A percentile compares a stretch with the other conserved stretches of the same genome.
Conservation (phyloP, 2,888 invertebrate genomes). For the Ormyrus thymus region DNA sequence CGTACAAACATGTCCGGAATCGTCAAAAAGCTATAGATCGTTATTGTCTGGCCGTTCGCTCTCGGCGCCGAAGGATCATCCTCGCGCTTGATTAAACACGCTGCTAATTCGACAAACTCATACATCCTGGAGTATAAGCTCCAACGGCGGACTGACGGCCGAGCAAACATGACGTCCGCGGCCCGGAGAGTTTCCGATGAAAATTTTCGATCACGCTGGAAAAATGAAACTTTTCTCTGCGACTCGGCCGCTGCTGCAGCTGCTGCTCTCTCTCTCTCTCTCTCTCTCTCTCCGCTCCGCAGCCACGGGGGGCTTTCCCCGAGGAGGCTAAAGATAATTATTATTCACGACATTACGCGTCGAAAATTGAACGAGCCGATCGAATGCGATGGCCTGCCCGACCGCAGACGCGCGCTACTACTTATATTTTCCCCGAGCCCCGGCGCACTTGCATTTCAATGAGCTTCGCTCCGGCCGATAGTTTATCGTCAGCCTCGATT, state of each 20-base stretch:
- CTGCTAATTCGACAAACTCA: slow-evolving; percentile 69
- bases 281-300: too few species aligned
- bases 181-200: slow-evolving; percentile 61
- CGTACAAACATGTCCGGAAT: slow-evolving; percentile 51
- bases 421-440: slow-evolving; percentile 27
- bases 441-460: slow-evolving; percentile 1
- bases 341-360: slow-evolving; percentile 53
- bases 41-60: slow-evolving; percentile 48
- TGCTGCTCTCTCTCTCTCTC: too few species aligned
- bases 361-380: slow-evolving; percentile 47
- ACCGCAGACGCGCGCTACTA: slow-evolving; percentile 38
- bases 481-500: too few species aligned
- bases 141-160: slow-evolving; percentile 64
- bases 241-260: too few species aligned
- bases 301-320: slow-evolving; percentile 10
- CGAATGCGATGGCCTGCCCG: slow-evolving; percentile 7
- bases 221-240: slow-evolving; percentile 38
- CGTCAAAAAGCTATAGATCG: slow-evolving; percentile 57
- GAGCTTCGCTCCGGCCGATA: background rate
- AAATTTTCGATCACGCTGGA: slow-evolving; percentile 59
- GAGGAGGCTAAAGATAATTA: slow-evolving; percentile 45
- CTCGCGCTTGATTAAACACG: slow-evolving; percentile 69
- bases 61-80: slow-evolving; percentile 65
- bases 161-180: slow-evolving; percentile 64
- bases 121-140: slow-evolving; percentile 67